Conservation (phyloP, 2,888 invertebrate species). For the Andricus quercusramuli region DNA sequence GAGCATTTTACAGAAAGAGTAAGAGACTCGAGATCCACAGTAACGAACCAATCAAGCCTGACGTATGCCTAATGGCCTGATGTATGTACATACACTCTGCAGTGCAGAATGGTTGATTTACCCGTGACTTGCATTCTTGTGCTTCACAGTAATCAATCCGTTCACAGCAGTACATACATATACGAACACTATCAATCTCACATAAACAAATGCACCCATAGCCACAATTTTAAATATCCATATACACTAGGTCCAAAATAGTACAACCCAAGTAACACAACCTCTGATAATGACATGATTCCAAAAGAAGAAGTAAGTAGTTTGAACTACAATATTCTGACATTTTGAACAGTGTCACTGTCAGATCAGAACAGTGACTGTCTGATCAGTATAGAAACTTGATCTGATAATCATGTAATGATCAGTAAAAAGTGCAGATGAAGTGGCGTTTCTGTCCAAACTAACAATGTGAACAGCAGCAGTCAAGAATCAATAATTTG, state of each 20-base stretch:
- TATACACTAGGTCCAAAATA: background rate
- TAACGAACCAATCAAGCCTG: slow-evolving; percentile 35
- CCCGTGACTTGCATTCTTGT: background rate
- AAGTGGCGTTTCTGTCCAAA: too few relatives aligned
- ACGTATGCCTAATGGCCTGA: slow-evolving; percentile 31
- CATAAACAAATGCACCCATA: background rate
- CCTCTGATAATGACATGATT: too few relatives aligned
- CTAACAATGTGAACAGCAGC: too few relatives aligned
- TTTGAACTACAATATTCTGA: too few relatives aligned
- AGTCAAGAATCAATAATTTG: too few relatives aligned
- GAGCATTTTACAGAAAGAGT: slow-evolving; percentile 21
- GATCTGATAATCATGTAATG: too few relatives aligned
- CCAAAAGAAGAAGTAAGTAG: too few relatives aligned
- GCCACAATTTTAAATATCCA: background rate
- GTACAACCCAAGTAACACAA: too few relatives aligned
- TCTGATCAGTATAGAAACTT: too few relatives aligned
- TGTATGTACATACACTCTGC: slow-evolving; percentile 6
- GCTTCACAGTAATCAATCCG: background rate
- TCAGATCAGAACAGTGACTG: too few relatives aligned
- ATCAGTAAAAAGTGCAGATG: too few relatives aligned
- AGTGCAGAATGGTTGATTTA: slow-evolving; percentile 9
- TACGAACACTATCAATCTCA: background rate
- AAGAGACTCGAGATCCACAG: slow-evolving; percentile 13
- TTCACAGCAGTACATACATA: background rate
- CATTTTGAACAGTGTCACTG: too few relatives aligned